Percentiles rank a stretch among this genome's conserved stretches.
phyloP scores from a whole-genome alignment of 2,797 vertebrate genomes.

The Tadarida brasiliensis region DNA sequence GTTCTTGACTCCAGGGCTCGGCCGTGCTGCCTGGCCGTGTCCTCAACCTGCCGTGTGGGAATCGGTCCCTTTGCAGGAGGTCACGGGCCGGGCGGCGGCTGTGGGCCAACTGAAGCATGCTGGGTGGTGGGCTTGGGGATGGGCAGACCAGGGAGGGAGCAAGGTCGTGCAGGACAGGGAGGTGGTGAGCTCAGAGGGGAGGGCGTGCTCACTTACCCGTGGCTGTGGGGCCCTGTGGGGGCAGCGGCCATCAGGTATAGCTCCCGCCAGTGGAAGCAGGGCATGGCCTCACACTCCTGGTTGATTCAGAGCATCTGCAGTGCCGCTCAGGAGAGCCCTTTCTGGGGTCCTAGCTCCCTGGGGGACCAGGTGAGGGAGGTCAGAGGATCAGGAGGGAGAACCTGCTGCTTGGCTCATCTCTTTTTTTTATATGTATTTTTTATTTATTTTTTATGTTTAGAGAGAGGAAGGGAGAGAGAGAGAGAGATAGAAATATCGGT shows the following conservation, averaged over 20 bases:
- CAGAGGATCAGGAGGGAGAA: constrained; percentile 35
- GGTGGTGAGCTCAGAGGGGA: not conserved
- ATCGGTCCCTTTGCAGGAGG: not conserved
- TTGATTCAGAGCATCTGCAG: constrained; percentile 16
- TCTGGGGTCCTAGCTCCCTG: not conserved
- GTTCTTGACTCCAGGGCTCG: fast-evolving
- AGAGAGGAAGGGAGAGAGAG: too few species aligned
- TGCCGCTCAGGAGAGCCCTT: not conserved
- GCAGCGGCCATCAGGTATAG: fast-evolving
- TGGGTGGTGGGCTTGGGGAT: not conserved
- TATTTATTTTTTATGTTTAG: too few species aligned
- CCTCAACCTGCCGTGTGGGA: not conserved
- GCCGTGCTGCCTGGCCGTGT: fast-evolving
- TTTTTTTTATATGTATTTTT: too few species aligned
- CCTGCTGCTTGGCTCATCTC: not conserved
- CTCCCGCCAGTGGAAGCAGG: not conserved
- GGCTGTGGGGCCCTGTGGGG: fast-evolving
- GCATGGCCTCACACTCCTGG: not conserved
- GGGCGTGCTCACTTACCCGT: fast-evolving
- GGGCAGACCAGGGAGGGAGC: not conserved
- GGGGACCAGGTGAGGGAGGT: not conserved
- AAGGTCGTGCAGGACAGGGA: fast-evolving
- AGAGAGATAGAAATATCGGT: too few species aligned
- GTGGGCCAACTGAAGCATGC: fast-evolving
- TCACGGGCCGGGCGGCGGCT: not conserved